These are phyloP conservation scores for Otocyon megalotis DNA, from an alignment of 2,113 vertebrate species.

Conservation along the genomic window DNA sequence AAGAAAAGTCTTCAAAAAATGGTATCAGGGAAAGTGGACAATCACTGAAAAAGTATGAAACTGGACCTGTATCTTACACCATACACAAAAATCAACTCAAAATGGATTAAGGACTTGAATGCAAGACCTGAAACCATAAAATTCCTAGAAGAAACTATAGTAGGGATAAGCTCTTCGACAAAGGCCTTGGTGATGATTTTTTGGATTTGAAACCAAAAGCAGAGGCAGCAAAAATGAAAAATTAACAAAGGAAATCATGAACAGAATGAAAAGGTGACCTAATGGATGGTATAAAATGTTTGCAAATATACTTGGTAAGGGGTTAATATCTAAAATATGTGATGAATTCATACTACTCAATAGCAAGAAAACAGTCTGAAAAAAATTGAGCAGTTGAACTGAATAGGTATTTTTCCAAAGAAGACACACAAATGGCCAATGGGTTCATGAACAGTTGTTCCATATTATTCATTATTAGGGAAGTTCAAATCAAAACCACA, in stretches of 20 bases:
- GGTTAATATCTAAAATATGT: background rate
- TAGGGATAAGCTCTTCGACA: background rate
- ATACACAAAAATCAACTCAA: no score
- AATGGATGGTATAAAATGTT: background rate
- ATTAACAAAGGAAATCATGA: background rate
- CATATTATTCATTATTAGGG: background rate
- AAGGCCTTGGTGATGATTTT: background rate
- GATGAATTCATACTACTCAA: background rate
- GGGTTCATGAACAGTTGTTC: background rate
- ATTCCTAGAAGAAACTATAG: no score
- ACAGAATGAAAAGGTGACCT: background rate
- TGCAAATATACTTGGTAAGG: background rate
- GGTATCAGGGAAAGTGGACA: no score
- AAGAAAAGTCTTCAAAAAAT: no score
- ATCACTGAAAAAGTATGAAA: no score
- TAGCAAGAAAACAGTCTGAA: background rate
- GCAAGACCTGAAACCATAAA: no score
- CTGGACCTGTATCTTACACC: no score
- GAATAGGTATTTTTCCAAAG: background rate
- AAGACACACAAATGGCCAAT: background rate
- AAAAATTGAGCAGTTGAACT: background rate
- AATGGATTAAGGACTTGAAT: no score
- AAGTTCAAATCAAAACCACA: background rate
- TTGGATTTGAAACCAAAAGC: background rate
- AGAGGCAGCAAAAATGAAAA: background rate